phyloP scores from a whole-genome alignment of 2,113 vertebrate genomes.

The Grantiella picta region DNA sequence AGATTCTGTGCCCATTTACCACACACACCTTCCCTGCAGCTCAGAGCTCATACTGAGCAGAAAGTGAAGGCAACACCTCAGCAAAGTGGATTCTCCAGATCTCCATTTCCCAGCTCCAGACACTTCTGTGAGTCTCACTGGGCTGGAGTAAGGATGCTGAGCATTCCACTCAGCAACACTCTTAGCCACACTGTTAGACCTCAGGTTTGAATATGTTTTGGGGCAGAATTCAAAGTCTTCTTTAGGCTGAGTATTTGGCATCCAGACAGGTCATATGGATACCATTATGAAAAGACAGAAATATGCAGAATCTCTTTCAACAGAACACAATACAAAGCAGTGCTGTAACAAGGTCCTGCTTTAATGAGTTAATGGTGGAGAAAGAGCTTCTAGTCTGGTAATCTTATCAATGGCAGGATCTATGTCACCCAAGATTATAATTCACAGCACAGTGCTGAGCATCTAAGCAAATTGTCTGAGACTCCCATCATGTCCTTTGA shows the following conservation, averaged over 20 bases:
- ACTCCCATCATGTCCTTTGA: not conserved
- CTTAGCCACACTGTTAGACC: not conserved
- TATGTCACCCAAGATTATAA: not conserved
- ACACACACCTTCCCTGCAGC: not conserved
- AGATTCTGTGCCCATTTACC: not conserved
- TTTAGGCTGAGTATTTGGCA: not conserved
- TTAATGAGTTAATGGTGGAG: conserved; percentile 2
- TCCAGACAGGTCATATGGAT: not conserved
- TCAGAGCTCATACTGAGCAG: not conserved
- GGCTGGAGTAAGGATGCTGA: not conserved
- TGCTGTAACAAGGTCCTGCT: not conserved
- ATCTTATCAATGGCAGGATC: not conserved
- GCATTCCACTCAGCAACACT: not conserved
- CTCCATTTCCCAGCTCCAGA: not conserved
- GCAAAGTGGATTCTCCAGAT: not conserved
- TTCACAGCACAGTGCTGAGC: not conserved
- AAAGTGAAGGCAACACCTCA: not conserved
- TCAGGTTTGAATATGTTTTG: not conserved
- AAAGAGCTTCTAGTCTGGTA: not conserved
- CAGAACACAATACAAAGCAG: not conserved
- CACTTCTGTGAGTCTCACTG: not conserved
- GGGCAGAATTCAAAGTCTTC: not conserved
- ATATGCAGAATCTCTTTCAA: not conserved
- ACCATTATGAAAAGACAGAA: not conserved
- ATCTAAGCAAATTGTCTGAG: not conserved